Base-by-base conservation (phyloP, 2,888 invertebrate species). In the Malthinus flaveolus region DNA sequence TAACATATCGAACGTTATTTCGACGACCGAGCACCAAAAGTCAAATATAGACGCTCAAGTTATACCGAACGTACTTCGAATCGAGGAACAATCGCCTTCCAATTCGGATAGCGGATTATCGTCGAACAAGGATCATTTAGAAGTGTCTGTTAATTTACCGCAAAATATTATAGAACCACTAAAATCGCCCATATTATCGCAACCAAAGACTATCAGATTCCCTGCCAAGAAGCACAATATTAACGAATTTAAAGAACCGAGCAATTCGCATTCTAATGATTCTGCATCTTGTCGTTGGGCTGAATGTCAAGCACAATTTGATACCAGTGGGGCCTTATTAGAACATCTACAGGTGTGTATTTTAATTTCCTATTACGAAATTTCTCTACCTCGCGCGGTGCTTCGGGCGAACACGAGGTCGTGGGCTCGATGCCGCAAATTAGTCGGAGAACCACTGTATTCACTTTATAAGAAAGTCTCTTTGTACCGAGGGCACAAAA, bases 141-240 rank as follows among this genome's bases (percentile, higher is more conserved):
- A 73, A 72, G 73, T 73, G 60, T 74, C 56, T 68, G 75, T 75
- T 33, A 65, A 66, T 49, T 72, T 75, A 49, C 53, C 66, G 31
- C 70, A 68, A 42, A 65, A 66, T 12, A 70, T 66, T 37, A 23
- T 23, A 3, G 69, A 72, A 56, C 68, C 73, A 45, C 84, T 84
- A 72, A 87, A 87, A 68, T 90, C 89, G 70, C 91, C 91, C 8
- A 91, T 91, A 55, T 75, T 91, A 47, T 90, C 91, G 61, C 88
- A 88, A 69, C 92, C 92, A 33, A 91, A 90, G 76, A 91, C 89
- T 58, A 87, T 93, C 67, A 83, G 92, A 71, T 92, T 91, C 76
- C 92, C 92, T 1, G 89, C 85, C 8, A 82, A 79, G 68, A 81
- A 76, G 64, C 75, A 77, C 32, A 67, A 67, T 10, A 71, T 73